Evolutionary conservation across 2,113 vertebrate species (phyloP).

Genomic region (Syngnathus scovelli): DNA sequence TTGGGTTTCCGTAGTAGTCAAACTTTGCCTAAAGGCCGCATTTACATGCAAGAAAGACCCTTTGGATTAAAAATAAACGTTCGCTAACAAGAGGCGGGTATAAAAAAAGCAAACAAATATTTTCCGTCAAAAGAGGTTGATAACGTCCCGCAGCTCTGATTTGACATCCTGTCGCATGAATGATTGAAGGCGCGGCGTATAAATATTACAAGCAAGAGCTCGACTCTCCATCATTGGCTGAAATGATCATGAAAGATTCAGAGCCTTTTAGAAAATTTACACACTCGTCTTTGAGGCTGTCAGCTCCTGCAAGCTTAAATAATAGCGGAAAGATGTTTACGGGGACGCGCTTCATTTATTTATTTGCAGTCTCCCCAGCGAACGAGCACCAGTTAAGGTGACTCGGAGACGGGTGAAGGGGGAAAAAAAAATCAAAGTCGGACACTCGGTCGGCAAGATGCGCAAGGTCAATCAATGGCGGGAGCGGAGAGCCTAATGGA

Average conservation of each 20-base stretch:
- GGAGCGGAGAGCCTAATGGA: constrained; percentile 95
- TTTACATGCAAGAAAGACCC: not conserved
- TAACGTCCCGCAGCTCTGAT: constrained; percentile 91
- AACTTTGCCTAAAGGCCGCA: not conserved
- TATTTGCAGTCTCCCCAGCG: constrained; percentile 90
- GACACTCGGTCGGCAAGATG: constrained; percentile 76
- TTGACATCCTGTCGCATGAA: constrained; percentile 99
- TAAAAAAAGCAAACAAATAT: constrained; percentile 81
- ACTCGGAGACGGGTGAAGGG: constrained; percentile 40
- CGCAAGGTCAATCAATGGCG: constrained; percentile 97
- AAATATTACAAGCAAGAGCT: constrained; percentile 99
- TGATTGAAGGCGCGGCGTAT: constrained; percentile 99
- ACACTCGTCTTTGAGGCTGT: constrained; percentile 98
- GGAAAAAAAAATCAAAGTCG: constrained; percentile 78
- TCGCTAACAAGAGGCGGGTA: not conserved
- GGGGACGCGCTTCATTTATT: constrained; percentile 85
- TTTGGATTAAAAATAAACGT: not conserved
- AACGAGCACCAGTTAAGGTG: constrained; percentile 51
- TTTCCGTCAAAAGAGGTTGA: constrained; percentile 85
- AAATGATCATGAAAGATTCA: constrained; percentile 99
- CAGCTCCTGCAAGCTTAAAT: constrained; percentile 88
- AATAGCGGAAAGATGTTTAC: constrained; percentile 98
- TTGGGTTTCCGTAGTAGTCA: not conserved
- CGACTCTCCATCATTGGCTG: constrained; percentile 92
- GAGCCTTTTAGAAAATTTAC: constrained; percentile 99